Conservation (phyloP, 2,113 vertebrate species). For the Glaucidium brasilianum region DNA sequence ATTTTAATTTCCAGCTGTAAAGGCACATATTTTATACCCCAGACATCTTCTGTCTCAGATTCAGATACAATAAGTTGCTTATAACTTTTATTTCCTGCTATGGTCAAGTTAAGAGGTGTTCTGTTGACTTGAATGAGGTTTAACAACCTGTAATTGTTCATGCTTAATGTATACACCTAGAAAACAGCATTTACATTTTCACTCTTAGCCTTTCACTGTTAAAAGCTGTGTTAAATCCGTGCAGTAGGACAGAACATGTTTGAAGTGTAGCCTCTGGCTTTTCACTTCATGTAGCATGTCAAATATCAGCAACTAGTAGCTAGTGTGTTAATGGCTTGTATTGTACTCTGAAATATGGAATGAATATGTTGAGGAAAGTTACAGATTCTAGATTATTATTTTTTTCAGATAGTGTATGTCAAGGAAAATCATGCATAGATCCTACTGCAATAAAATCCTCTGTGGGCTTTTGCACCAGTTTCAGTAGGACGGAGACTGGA, state of each 20-base stretch:
- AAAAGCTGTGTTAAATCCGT: background rate
- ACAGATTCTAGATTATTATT: background rate
- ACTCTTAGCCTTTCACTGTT: background rate
- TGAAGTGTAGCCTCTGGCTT: background rate
- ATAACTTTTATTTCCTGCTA: background rate
- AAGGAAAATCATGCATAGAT: background rate
- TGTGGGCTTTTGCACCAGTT: background rate
- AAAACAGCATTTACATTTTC: background rate
- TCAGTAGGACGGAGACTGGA: background rate
- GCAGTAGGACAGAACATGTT: background rate
- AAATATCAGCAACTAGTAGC: background rate
- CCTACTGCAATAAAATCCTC: background rate
- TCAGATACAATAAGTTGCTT: background rate
- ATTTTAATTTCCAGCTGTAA: background rate
- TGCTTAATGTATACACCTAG: background rate
- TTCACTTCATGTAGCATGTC: background rate
- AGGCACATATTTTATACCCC: background rate
- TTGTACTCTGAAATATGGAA: background rate
- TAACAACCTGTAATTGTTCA: background rate
- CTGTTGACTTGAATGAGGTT: background rate
- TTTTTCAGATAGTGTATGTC: background rate
- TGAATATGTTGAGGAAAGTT: background rate
- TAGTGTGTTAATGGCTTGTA: fast-evolving
- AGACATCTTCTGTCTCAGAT: background rate
- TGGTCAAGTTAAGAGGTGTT: background rate